phyloP scores from a whole-genome alignment of 2,113 vertebrate genomes.

The Desmodus rotundus region DNA sequence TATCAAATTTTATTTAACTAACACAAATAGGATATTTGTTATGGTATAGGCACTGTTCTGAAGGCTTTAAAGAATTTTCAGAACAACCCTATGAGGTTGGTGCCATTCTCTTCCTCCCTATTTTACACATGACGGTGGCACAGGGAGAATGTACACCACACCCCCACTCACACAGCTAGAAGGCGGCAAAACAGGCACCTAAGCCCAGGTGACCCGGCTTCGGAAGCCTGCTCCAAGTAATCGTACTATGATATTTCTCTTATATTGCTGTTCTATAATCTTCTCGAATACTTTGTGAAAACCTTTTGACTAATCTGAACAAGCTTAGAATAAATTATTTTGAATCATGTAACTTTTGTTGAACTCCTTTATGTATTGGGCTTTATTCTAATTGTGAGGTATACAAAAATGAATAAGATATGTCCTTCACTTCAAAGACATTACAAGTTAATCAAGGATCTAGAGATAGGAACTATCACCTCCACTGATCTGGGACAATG shows the following conservation, averaged over 20 bases:
- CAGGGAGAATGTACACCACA: accelerated
- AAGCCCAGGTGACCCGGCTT: not conserved
- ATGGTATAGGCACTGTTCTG: not conserved
- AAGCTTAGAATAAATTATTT: not conserved
- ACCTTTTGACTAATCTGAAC: not conserved
- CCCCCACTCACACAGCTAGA: not conserved
- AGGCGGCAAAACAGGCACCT: not conserved
- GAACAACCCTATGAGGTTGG: not conserved
- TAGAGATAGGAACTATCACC: not conserved
- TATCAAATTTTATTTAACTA: not conserved
- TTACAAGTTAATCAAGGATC: not conserved
- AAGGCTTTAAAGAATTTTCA: not conserved
- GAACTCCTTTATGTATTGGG: not conserved
- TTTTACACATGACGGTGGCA: not conserved
- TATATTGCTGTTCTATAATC: not conserved
- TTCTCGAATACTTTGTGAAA: not conserved
- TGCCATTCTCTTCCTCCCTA: not conserved
- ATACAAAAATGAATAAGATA: not conserved
- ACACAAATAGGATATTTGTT: not conserved
- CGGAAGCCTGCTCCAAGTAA: not conserved
- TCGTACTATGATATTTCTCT: not conserved
- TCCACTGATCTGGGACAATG: not conserved
- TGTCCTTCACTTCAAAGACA: not conserved
- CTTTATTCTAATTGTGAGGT: not conserved
- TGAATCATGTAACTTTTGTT: not conserved